Evolutionary conservation across 1,140 invertebrate species (phyloP).

Genomic region (Panulirus ornatus): DNA sequence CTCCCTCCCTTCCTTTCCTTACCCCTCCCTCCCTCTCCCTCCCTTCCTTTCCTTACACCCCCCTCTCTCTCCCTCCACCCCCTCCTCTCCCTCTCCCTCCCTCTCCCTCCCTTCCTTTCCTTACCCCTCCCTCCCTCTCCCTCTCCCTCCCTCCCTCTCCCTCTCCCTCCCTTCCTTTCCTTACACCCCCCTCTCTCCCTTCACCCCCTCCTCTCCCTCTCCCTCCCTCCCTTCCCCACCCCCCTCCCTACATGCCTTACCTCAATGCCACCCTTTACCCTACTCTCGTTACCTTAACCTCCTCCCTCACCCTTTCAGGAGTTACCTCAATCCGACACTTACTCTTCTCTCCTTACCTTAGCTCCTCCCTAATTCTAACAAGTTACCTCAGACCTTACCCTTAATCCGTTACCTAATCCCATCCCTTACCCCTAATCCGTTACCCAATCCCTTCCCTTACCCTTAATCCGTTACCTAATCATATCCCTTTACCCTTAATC

Average conservation of each 20-base stretch:
- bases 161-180: not conserved
- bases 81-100: not conserved
- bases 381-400: no score
- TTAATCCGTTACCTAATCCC: no score
- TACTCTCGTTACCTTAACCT: not conserved
- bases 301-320: not conserved
- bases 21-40: not conserved
- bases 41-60: not conserved
- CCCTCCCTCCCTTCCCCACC: not conserved
- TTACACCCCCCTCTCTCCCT: not conserved
- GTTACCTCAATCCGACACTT: not conserved
- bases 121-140: not conserved
- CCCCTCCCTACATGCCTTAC: not conserved
- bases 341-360: not conserved
- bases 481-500: not conserved
- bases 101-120: not conserved
- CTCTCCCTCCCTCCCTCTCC: not conserved
- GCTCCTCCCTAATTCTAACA: not conserved
- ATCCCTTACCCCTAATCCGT: no score
- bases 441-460: not conserved
- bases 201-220: not conserved
- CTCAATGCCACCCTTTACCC: not conserved
- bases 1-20: slow-evolving; percentile 1
- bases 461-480: not conserved
- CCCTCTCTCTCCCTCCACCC: not conserved